A percentile compares a stretch with the other conserved stretches of the same genome.
Conservation (phyloP, 2,797 vertebrate species). For the Falco biarmicus region DNA sequence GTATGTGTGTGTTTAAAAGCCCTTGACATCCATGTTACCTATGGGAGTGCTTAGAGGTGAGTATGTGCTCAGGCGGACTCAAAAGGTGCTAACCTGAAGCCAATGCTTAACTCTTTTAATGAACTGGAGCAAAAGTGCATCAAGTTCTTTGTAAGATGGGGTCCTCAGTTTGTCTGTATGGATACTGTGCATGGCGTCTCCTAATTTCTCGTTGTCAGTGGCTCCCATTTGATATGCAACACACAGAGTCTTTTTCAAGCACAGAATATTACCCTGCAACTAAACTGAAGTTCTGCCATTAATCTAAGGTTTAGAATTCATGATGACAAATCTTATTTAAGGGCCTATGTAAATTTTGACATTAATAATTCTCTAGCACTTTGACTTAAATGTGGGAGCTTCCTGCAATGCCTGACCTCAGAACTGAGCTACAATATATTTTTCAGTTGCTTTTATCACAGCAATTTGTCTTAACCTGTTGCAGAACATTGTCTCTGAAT, state of each 20-base stretch:
- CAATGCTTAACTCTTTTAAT: too few relatives aligned
- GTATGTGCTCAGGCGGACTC: background rate
- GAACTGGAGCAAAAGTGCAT: background rate
- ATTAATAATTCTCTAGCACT: conserved; percentile 15
- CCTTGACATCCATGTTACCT: background rate
- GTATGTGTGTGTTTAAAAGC: fast-evolving
- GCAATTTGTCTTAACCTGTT: background rate
- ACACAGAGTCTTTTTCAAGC: background rate
- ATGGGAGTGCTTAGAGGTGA: background rate
- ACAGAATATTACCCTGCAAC: background rate
- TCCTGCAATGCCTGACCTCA: background rate
- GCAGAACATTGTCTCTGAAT: background rate
- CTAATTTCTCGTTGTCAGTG: background rate
- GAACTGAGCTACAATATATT: background rate
- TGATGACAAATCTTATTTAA: conserved; percentile 18
- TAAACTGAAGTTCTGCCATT: background rate
- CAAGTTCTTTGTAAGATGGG: background rate
- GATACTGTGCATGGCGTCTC: fast-evolving
- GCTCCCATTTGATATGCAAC: background rate
- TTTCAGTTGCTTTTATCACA: background rate
- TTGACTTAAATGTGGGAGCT: conserved; percentile 13
- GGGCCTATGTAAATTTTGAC: background rate
- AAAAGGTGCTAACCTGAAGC: background rate
- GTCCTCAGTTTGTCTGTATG: too few relatives aligned
- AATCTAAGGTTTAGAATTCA: conserved; percentile 11